Conservation (phyloP, 2,797 vertebrate species). For the Triplophysa bombifrons region DNA sequence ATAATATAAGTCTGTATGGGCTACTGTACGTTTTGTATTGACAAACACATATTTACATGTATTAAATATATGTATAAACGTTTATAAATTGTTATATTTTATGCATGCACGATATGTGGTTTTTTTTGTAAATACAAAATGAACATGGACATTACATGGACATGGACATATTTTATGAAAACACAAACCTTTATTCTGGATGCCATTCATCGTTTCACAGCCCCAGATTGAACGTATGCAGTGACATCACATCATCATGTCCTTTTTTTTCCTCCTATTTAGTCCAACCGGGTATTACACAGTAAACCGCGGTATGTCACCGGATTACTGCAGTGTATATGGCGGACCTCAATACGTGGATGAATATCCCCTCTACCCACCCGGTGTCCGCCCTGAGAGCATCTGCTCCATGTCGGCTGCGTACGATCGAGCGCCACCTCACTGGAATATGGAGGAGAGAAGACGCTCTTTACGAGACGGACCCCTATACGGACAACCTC, state of each 20-base stretch:
- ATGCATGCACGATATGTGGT: too few relatives aligned
- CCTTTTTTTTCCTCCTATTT: conserved; percentile 4
- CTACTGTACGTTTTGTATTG: too few relatives aligned
- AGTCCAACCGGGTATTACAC: conserved; percentile 86
- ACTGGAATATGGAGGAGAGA: conserved; percentile 86
- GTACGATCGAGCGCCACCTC: conserved; percentile 79
- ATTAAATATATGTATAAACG: too few relatives aligned
- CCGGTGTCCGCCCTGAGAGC: conserved; percentile 88
- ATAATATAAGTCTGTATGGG: too few relatives aligned
- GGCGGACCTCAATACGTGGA: conserved; percentile 83
- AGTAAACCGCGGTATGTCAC: conserved; percentile 75
- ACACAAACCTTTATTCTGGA: too few relatives aligned
- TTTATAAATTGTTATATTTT: too few relatives aligned
- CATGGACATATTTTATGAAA: too few relatives aligned
- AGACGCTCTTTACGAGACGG: conserved; percentile 84
- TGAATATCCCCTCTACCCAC: conserved; percentile 86
- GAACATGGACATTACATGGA: too few relatives aligned
- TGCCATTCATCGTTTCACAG: too few relatives aligned
- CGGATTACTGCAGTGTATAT: conserved; percentile 83
- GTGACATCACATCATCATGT: neutral
- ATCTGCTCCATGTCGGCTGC: conserved; percentile 89
- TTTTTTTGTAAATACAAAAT: too few relatives aligned
- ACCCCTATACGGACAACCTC: conserved; percentile 62
- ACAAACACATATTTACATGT: too few relatives aligned
- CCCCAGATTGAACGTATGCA: too few relatives aligned